Evolutionary conservation across 2,113 vertebrate species (phyloP).

Genomic region (Blennius ocellaris): DNA sequence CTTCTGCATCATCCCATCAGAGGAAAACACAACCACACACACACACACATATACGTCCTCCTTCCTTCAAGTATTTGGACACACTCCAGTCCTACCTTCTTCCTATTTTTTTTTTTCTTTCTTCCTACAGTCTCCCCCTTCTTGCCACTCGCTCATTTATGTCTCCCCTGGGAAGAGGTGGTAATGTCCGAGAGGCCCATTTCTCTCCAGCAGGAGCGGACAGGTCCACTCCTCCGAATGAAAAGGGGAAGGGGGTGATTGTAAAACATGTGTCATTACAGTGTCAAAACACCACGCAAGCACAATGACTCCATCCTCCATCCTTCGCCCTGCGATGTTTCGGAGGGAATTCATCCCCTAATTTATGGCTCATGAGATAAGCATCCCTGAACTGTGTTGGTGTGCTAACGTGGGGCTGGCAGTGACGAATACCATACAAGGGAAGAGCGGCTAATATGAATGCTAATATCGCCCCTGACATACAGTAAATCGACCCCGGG

Average conservation of each 20-base stretch:
- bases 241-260: conserved; percentile 78
- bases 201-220: conserved; percentile 78
- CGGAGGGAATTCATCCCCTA: conserved; percentile 77
- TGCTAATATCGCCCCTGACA: conserved; percentile 82
- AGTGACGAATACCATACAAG: conserved; percentile 79
- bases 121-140: conserved; percentile 54
- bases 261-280: conserved; percentile 83
- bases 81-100: conserved; percentile 51
- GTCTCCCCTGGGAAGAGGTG: conserved; percentile 75
- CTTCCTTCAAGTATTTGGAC: conserved; percentile 50
- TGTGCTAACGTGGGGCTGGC: conserved; percentile 70
- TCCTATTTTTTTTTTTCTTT: conserved; percentile 36
- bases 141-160: conserved; percentile 75
- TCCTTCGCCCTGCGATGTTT: conserved; percentile 74
- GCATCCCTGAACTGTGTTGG: conserved; percentile 76
- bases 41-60: conserved; percentile 2
- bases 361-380: conserved; percentile 84
- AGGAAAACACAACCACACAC: conserved; percentile 14
- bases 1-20: conserved; percentile 46
- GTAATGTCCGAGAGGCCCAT: conserved; percentile 82
- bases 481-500: conserved; percentile 79
- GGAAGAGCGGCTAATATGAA: conserved; percentile 77
- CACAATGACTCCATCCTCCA: conserved; percentile 82
- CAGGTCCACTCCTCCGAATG: conserved; percentile 79
- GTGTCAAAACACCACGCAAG: conserved; percentile 80